Evolutionary conservation across 2,113 vertebrate genomes (phyloP), one percentile per base, ranked within the genome.

Genomic region (Thermophis baileyi): DNA sequence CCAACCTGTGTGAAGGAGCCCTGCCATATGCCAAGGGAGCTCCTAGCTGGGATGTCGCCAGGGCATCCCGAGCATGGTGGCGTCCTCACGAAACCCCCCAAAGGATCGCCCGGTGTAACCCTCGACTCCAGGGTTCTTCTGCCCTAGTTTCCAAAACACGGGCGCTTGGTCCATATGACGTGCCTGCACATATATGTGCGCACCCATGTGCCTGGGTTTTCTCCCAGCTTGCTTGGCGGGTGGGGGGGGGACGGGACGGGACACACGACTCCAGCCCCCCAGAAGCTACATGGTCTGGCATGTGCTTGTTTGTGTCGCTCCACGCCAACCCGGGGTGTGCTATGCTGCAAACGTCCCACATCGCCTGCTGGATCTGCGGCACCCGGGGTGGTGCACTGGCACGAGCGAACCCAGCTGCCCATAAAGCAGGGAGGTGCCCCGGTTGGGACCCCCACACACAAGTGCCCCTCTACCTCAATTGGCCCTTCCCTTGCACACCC

Each of bases 101-200:
- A 57, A 63, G 24, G 9, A 63, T 20, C 0, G 6, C 6, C n/a
- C n/a, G 14, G 6, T 1, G n/a, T 35, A 35, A 2, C n/a, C 2
- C 6, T 7, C 63, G 5, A 18, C 2, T 6, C 63, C 30, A 69
- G 1, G 63, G 12, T 6, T 16, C 30, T n/a, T 5, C 5, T 46
- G 14, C 69, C 69, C 35, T 18, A 2, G 1, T 81, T 40, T 35
- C 69, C 69, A 9, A 8, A 81, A 40, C 35, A 81, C 16, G 14
- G 5, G 63, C 14, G 1, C n/a, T 20, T 0, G 69, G 12, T n/a
- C 55, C 22, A 60, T 0, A 6, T 1, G 27, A n/a, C 11, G 5
- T 7, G n/a, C 5, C n/a, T 20, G 7, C n/a, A 9, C 35, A 3
- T 2, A 4, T 0, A n/a, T 4, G 27, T 0, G 3, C 10, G 0